Percentiles rank a stretch among this genome's conserved stretches.
These are phyloP conservation scores for Phorcus lineatus DNA, from an alignment of 2,888 invertebrate genomes.

Conservation along the genomic window DNA sequence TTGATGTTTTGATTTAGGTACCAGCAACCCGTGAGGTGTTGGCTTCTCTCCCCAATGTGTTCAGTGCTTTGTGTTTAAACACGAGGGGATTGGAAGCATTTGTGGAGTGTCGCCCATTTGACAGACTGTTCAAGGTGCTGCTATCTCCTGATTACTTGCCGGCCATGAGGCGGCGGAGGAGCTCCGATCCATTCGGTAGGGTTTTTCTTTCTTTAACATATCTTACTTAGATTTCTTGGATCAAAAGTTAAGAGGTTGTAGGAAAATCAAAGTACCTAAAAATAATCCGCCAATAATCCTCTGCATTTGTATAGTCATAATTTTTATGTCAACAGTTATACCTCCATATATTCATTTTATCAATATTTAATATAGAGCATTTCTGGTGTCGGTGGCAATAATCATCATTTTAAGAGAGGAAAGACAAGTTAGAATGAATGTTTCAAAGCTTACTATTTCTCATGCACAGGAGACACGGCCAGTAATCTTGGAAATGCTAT, in stretches of 20 bases:
- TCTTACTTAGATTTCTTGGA: no score
- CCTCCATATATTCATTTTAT: no score
- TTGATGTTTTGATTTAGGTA: slow-evolving; percentile 70
- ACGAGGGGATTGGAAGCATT: slow-evolving; percentile 87
- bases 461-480: slow-evolving; percentile 80
- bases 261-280: no score
- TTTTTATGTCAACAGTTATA: no score
- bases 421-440: no score
- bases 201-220: neutral
- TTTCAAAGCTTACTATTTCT: neutral
- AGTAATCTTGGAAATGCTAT: slow-evolving; percentile 90
- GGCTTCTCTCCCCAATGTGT: slow-evolving; percentile 90
- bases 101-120: slow-evolving; percentile 87
- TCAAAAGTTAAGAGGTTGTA: no score
- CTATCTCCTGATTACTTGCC: slow-evolving; percentile 88
- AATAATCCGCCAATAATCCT: no score
- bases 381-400: no score
- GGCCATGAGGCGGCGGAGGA: slow-evolving; percentile 88
- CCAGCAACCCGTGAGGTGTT: slow-evolving; percentile 80
- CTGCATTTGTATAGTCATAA: no score
- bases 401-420: no score
- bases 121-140: slow-evolving; percentile 83
- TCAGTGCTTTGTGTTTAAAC: slow-evolving; percentile 88
- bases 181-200: slow-evolving; percentile 80
- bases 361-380: no score